These are phyloP conservation scores for Salvator merianae DNA, from an alignment of 2,113 vertebrate species.

Conservation along the genomic window DNA sequence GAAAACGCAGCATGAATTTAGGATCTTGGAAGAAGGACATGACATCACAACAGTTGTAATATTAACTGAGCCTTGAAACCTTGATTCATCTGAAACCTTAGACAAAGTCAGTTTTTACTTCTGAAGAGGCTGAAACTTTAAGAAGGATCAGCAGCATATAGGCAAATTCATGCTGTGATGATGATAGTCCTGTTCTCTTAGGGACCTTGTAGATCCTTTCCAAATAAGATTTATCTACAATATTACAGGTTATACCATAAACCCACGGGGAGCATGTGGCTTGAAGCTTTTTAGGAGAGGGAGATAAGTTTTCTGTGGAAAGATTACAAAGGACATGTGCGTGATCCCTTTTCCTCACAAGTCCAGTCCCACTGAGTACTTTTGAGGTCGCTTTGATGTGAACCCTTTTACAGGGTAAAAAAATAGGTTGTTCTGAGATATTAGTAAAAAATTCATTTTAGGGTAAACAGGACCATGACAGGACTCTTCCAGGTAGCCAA, in stretches of 20 bases:
- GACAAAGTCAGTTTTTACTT: background rate
- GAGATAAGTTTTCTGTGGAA: background rate
- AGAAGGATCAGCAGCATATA: background rate
- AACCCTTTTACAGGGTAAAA: background rate
- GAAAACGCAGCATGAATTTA: slow-evolving; percentile 59
- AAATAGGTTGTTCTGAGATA: background rate
- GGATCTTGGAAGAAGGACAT: slow-evolving; percentile 68
- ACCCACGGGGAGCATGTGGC: background rate
- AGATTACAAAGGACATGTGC: background rate
- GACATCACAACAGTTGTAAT: slow-evolving; percentile 67
- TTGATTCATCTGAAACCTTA: slow-evolving; percentile 7
- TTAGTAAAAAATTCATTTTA: background rate
- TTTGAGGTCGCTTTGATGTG: background rate
- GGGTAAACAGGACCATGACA: background rate
- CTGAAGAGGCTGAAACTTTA: background rate
- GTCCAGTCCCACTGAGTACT: background rate
- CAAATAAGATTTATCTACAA: too few species aligned
- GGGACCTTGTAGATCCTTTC: background rate
- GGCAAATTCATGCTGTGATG: background rate
- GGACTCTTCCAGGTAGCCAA: background rate
- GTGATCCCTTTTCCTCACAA: background rate
- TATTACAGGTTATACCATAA: background rate
- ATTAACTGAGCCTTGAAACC: slow-evolving; percentile 8
- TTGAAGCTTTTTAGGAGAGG: background rate
- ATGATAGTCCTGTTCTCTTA: background rate